A percentile compares a stretch with the other conserved stretches of the same genome.
phyloP scores from a whole-genome alignment of 2,797 vertebrate species.

The Carcharodon carcharias region DNA sequence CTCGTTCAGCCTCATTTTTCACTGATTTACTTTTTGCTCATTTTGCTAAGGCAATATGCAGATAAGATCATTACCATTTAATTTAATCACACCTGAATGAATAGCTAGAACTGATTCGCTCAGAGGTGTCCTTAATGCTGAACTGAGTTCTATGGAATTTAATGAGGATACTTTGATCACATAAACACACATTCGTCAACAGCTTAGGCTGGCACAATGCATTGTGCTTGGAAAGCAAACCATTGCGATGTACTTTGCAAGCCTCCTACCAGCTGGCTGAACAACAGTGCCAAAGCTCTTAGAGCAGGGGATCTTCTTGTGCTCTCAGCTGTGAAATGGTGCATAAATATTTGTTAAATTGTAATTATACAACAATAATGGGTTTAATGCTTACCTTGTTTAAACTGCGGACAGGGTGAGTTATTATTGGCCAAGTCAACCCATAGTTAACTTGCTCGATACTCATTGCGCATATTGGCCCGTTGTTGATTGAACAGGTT shows the following conservation, averaged over 20 bases:
- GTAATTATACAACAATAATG: background rate
- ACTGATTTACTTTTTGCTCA: background rate
- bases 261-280: background rate
- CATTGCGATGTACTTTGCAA: background rate
- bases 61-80: background rate
- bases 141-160: slow-evolving; percentile 5
- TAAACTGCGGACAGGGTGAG: background rate
- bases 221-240: background rate
- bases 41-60: background rate
- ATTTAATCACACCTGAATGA: background rate
- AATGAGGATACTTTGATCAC: slow-evolving; percentile 3
- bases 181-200: background rate
- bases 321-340: background rate
- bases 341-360: background rate
- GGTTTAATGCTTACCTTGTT: background rate
- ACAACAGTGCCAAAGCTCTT: background rate
- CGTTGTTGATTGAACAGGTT: background rate
- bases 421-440: background rate
- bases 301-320: background rate
- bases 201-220: background rate
- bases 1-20: background rate
- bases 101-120: background rate
- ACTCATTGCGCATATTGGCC: background rate
- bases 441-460: background rate
- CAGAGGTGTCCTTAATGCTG: background rate